Base-by-base conservation (phyloP, 2,797 vertebrate genomes). In the Xiphophorus birchmanni region DNA sequence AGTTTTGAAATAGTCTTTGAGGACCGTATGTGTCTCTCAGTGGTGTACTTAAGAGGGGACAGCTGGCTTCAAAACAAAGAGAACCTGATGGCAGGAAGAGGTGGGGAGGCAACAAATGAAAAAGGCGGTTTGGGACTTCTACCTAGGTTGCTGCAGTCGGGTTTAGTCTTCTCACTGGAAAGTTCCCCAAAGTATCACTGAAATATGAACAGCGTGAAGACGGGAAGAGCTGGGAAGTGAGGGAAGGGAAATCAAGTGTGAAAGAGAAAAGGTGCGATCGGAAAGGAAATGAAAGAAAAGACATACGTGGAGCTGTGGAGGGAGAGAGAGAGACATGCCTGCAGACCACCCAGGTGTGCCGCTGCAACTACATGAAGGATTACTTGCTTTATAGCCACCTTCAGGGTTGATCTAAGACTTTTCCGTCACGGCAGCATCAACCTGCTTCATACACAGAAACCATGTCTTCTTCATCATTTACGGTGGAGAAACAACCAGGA, bases 1-100 rank as follows among this genome's bases (percentile, higher is more conserved):
- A 96, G 94, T 95, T 97, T 96, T 96, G 95, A 97, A 97, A 97
- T 95, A 95, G 94, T 95, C 96, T 96, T 95, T 94, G 95, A 95
- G 95, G 95, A 96, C 95, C 88, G 94, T 95, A 94, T 96, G 96
- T 96, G 95, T 96, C 95, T 96, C 94, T 90, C 86, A 85, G 77
- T 92, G 88, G 82, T 86, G 81, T 76, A 87, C 88, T 92, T 86
- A 88, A 88, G 76, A 88, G 78, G 84, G 63, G 50, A 90, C 82
- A 90, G 87, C 82, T 89, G 89, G 87, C 90, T 87, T 77, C 56
- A 73, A 89, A 90, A 90, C 86, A 92, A 83, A 91, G 84, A 77
- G 65, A 87, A 79, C 75, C 74, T 23, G 69, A 87, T 0, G 81
- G 83, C 73, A 78, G 84, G 83, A 89, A 80, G 81, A 58, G 83